Evolutionary conservation across 2,113 vertebrate species (phyloP).

Genomic region (Catagonus wagneri): DNA sequence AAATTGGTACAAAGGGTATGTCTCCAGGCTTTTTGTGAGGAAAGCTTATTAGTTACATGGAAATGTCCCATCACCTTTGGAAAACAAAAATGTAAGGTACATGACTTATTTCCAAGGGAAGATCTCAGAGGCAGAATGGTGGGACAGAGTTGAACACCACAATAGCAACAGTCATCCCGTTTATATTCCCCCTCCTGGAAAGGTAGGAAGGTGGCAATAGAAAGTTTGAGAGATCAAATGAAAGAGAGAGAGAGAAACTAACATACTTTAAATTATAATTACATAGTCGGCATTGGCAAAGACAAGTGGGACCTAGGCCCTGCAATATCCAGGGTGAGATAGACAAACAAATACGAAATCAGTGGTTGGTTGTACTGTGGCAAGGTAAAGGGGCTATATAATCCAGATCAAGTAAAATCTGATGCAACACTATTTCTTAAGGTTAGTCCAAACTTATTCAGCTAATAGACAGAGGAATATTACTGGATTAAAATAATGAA

Average conservation of each 20-base stretch:
- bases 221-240: neutral
- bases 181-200: too few species aligned
- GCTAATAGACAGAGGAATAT: neutral
- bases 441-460: neutral
- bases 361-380: neutral
- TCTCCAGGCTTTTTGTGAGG: neutral
- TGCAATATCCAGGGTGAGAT: neutral
- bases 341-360: neutral
- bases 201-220: neutral
- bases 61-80: neutral
- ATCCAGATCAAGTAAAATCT: neutral
- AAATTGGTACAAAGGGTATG: neutral
- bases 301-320: too few species aligned
- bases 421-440: neutral
- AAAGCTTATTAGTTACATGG: neutral
- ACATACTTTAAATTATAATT: neutral
- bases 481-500: neutral
- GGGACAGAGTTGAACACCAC: rapidly evolving
- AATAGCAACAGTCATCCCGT: neutral
- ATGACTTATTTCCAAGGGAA: neutral
- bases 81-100: neutral
- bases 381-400: neutral
- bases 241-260: neutral
- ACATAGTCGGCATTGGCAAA: neutral
- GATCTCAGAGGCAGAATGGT: neutral